phyloP scores from a whole-genome alignment of 2,888 invertebrate species.

The Neuroscelio doddi region DNA sequence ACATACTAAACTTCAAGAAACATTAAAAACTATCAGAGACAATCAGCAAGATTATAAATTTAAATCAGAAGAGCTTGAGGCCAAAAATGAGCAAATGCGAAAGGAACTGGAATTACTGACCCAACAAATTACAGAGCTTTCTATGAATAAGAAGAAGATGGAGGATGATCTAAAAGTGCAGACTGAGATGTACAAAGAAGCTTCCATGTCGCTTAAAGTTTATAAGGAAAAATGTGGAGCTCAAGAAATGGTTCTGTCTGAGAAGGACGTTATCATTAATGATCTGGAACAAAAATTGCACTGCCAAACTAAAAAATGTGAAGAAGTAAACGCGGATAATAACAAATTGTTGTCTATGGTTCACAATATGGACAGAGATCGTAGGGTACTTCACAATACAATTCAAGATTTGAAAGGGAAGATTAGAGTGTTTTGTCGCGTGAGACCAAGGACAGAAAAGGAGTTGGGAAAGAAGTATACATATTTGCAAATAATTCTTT shows the following conservation, averaged over 20 bases:
- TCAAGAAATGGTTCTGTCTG: constrained; percentile 57
- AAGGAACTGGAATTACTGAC: no score
- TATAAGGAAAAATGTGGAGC: constrained; percentile 74
- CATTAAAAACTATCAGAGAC: no score
- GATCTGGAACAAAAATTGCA: constrained; percentile 62
- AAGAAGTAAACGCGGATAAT: constrained; percentile 60
- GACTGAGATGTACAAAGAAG: constrained; percentile 6
- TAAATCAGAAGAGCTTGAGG: no score
- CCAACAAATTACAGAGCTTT: no score
- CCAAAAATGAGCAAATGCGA: no score
- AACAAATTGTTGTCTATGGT: constrained; percentile 74
- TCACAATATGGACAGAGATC: constrained; percentile 74
- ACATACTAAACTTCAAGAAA: no score
- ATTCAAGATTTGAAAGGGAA: constrained; percentile 86
- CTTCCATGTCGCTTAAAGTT: constrained; percentile 60
- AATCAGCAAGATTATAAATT: no score
- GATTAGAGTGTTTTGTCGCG: constrained; percentile 85
- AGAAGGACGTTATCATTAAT: constrained; percentile 40
- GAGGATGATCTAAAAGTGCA: no score
- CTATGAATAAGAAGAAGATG: no score
- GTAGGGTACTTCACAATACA: constrained; percentile 79
- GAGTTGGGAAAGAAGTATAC: constrained; percentile 75
- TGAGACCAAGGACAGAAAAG: constrained; percentile 79
- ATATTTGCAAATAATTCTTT: no score
- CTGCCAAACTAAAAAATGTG: constrained; percentile 32